phyloP scores from a whole-genome alignment of 2,797 vertebrate genomes.

The Graptemys geographica region DNA sequence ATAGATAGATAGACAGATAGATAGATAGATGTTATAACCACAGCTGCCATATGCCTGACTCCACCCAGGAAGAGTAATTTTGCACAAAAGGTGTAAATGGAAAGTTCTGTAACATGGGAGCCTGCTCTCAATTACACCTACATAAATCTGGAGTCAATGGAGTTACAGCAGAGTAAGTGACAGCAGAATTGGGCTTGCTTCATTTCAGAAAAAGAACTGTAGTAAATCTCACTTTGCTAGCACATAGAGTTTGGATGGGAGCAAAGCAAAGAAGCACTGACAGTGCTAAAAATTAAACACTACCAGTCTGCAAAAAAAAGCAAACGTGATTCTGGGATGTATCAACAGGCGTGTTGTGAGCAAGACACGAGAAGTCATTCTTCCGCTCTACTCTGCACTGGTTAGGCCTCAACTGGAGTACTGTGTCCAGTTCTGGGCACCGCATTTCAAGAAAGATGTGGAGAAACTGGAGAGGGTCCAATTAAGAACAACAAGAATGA shows the following conservation, averaged over 20 bases:
- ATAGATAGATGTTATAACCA: conserved; percentile 36
- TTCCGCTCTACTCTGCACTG: too few relatives aligned
- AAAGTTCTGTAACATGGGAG: conserved; percentile 55
- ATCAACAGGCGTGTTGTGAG: too few relatives aligned
- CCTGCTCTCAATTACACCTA: accelerated
- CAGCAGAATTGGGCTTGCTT: neutral
- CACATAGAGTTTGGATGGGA: accelerated
- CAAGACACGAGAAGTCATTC: too few relatives aligned
- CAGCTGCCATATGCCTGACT: conserved; percentile 4
- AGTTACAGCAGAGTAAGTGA: neutral
- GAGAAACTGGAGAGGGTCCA: too few relatives aligned
- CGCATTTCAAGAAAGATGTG: too few relatives aligned
- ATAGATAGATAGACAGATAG: neutral
- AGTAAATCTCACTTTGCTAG: neutral
- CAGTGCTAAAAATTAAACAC: neutral
- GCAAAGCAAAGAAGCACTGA: neutral
- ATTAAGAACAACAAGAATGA: too few relatives aligned
- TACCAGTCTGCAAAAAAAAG: neutral
- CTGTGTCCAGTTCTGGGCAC: too few relatives aligned
- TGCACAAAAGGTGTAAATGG: neutral
- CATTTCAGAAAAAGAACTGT: neutral
- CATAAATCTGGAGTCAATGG: neutral
- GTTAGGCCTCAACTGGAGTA: too few relatives aligned
- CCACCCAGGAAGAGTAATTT: conserved; percentile 40
- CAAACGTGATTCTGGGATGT: too few relatives aligned